phyloP scores from a whole-genome alignment of 2,113 vertebrate genomes.

The Macrotis lagotis region DNA sequence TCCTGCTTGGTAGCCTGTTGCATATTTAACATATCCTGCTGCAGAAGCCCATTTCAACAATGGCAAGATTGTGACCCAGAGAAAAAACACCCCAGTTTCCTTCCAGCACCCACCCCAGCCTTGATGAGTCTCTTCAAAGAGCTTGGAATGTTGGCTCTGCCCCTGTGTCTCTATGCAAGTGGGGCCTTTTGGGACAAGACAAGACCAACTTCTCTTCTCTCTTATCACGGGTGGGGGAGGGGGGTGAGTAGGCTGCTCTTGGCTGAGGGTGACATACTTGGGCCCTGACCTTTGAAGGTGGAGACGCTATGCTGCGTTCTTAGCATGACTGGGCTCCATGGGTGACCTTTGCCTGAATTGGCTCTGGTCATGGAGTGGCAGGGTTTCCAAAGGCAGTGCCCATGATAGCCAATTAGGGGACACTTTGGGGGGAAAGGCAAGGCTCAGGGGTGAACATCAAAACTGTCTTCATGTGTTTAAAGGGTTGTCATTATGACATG shows the following conservation, averaged over 20 bases:
- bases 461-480: background rate
- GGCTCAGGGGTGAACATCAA: background rate
- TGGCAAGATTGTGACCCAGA: background rate
- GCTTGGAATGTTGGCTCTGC: too few species aligned
- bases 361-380: background rate
- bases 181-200: too few species aligned
- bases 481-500: background rate
- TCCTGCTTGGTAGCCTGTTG: too few species aligned
- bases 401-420: background rate
- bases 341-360: slow-evolving; percentile 44
- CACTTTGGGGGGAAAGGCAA: background rate
- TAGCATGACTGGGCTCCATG: background rate
- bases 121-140: background rate
- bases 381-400: background rate
- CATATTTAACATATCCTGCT: too few species aligned
- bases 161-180: background rate
- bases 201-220: background rate
- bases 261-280: slow-evolving; percentile 29
- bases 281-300: slow-evolving; percentile 58
- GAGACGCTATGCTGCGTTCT: slow-evolving; percentile 20
- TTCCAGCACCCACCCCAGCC: background rate
- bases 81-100: background rate
- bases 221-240: background rate
- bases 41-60: background rate
- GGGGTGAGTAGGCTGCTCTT: background rate